Base-by-base conservation (phyloP, 2,888 invertebrate genomes). In the Pinctada fucata region DNA sequence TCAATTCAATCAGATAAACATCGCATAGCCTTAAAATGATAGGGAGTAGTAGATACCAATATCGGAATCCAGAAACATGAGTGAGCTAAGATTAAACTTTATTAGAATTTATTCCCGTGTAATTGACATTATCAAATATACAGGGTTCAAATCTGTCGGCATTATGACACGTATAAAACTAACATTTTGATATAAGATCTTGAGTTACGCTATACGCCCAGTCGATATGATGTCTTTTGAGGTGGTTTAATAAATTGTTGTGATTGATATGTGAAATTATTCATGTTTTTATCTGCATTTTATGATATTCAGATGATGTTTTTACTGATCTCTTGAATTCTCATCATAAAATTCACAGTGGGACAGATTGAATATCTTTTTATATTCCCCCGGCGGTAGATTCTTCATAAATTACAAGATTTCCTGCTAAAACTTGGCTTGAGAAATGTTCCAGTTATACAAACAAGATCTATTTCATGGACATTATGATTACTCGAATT, bases 71-170 rank as follows among this genome's bases (percentile, higher is more conserved):
- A 66, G 80, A 80, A 74, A 80, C 77, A 72, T 77, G 50, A 80
- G 73, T 71, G 66, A 71, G 67, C 72, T 65, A 75, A 51, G 69
- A 58, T 58, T 72, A 72, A 73, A 74, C 76, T 80, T 79, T 79
- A 79, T 79, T 76, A 76, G 76, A 73, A 73, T 79, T 73, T 80
- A 80, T 80, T 73, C 48, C 64, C 31, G 71, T 77, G 76, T 77
- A 70, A 80, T 80, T 80, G 77, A 71, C 72, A 77, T 80, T 80
- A 80, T 80, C 80, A 80, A 69, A 74, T 51, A 48, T 48, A 68
- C 67, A 47, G 74, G 51, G 66, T 45, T 48, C 64, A 73, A 64
- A 73, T 73, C 63, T 48, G 64, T 64, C 52, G 64, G 48, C 48
- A 52, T 48, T 64, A 52, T 51, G 51, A 51, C 51, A n/a, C 31